Evolutionary conservation across 2,888 invertebrate genomes (phyloP).

Genomic region (Germaria angustata): DNA sequence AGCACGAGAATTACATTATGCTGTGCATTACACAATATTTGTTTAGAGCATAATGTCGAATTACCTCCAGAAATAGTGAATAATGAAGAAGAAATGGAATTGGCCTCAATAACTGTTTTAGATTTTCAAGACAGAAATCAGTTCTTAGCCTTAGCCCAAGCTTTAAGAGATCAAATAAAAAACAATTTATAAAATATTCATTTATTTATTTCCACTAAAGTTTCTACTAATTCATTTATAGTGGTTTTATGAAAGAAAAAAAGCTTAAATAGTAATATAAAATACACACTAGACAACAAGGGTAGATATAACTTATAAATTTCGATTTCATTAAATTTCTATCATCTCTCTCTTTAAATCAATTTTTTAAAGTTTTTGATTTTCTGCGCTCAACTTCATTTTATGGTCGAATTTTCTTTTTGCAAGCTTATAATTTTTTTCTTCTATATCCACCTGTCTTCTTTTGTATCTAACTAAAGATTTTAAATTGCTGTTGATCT

Average conservation of each 20-base stretch:
- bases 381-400: slow-evolving; percentile 10
- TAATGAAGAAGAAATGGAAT: slow-evolving; percentile 28
- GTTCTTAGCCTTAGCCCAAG: too few relatives aligned
- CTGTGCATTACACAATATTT: too few relatives aligned
- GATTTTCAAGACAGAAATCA: too few relatives aligned
- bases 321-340: background rate
- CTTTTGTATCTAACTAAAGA: background rate
- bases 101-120: slow-evolving; percentile 9
- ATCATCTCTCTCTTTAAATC: slow-evolving; percentile 11
- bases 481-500: background rate
- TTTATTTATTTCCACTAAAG: too few relatives aligned
- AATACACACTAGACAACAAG: too few relatives aligned
- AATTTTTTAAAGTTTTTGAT: slow-evolving; percentile 26
- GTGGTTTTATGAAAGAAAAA: background rate
- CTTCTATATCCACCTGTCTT: too few relatives aligned
- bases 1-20: too few relatives aligned
- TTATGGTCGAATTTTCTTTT: background rate
- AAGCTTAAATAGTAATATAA: background rate
- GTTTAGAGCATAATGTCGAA: too few relatives aligned
- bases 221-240: too few relatives aligned
- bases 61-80: background rate
- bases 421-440: too few relatives aligned
- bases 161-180: too few relatives aligned
- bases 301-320: background rate
- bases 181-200: too few relatives aligned